Conservation (phyloP, 37 sponge, comb jelly and placozoan genomes). For the Spongilla lacustris region DNA sequence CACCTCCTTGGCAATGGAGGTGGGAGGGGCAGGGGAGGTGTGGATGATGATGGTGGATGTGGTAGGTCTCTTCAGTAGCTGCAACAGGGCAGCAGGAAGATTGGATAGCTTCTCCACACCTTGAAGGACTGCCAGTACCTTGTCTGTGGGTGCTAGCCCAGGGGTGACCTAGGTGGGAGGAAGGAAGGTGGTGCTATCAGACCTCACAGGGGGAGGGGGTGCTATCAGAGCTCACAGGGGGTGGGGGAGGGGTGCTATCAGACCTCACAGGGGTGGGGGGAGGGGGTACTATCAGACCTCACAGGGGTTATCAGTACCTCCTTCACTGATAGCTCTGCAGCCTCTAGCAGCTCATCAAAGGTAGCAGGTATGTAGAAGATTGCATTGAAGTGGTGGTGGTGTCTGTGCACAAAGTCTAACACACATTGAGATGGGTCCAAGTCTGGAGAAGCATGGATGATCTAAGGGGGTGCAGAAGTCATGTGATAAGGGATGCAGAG, state of each 20-base stretch:
- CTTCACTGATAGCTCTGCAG: slow-evolving; percentile 26
- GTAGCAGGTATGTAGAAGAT: slow-evolving; percentile 40
- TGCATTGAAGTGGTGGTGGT: slow-evolving; percentile 27
- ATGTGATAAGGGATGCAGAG: background rate
- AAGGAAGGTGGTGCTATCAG: background rate
- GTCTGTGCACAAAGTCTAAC: slow-evolving; percentile 42
- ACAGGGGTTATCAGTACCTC: background rate
- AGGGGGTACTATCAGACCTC: background rate
- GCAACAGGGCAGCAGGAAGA: background rate
- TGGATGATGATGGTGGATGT: slow-evolving; percentile 26
- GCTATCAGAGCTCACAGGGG: background rate
- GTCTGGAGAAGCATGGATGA: slow-evolving; percentile 35
- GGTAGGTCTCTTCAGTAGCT: slow-evolving; percentile 8
- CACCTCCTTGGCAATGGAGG: slow-evolving; percentile 8
- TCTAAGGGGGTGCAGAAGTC: slow-evolving; percentile 7
- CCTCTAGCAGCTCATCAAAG: slow-evolving; percentile 31
- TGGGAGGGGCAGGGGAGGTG: slow-evolving; percentile 3
- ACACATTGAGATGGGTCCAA: slow-evolving; percentile 36
- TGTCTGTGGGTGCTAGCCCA: background rate
- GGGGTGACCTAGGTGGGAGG: background rate
- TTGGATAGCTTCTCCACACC: slow-evolving; percentile 6
- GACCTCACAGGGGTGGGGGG: background rate
- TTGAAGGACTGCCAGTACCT: background rate
- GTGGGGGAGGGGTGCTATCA: background rate
- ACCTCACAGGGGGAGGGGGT: background rate